Evolutionary conservation across 2,797 vertebrate genomes (phyloP).

Genomic region (Vireo griseus): DNA sequence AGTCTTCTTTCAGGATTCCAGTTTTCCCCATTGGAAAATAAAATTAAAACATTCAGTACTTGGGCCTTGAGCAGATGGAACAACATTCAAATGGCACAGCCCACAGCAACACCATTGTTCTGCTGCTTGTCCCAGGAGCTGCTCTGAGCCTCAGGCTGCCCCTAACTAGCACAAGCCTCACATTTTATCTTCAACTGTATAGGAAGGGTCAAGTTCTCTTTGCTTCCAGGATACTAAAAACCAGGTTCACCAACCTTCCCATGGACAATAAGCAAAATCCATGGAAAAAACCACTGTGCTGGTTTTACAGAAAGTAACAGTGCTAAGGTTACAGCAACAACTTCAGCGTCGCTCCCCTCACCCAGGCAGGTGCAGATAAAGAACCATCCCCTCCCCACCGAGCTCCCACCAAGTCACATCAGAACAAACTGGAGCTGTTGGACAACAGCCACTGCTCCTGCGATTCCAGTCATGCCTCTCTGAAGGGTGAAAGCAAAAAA

Average conservation of each 20-base stretch:
- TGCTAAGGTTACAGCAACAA: neutral
- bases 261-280: neutral
- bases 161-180: neutral
- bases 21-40: neutral
- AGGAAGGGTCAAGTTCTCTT: neutral
- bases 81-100: accelerated
- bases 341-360: accelerated
- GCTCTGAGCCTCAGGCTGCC: neutral
- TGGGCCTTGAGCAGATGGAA: neutral
- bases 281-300: neutral
- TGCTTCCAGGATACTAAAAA: neutral
- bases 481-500: neutral
- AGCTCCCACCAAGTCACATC: accelerated
- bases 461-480: accelerated
- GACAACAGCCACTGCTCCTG: neutral
- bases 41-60: neutral
- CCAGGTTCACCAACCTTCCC: neutral
- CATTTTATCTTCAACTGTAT: accelerated
- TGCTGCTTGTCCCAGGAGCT: neutral
- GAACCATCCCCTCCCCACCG: accelerated
- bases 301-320: neutral
- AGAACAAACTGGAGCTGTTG: accelerated
- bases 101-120: neutral
- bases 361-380: neutral
- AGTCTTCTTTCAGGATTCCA: neutral